phyloP scores from a whole-genome alignment of 2,113 vertebrate genomes.

The Nothoprocta perdicaria region DNA sequence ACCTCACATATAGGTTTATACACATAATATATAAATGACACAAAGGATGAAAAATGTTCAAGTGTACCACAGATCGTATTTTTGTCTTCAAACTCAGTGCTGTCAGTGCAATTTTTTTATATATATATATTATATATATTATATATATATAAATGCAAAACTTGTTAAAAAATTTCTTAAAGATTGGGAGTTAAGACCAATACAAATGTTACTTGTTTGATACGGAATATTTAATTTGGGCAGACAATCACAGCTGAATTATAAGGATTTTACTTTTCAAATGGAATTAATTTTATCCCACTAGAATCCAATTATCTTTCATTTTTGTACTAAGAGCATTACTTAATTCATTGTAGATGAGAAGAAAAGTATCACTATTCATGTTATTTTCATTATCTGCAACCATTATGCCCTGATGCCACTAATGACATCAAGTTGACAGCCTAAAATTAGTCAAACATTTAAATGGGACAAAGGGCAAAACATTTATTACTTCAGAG shows the following conservation, averaged over 20 bases:
- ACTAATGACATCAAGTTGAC: neutral
- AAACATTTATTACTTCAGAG: neutral
- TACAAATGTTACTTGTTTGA: neutral
- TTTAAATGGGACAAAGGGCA: neutral
- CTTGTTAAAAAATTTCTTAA: neutral
- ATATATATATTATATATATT: too few relatives aligned
- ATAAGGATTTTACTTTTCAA: neutral
- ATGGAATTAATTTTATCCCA: conserved; percentile 4
- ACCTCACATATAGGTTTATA: neutral
- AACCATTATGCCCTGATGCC: neutral
- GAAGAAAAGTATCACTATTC: neutral
- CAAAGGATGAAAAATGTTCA: neutral
- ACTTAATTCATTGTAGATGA: neutral
- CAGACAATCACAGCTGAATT: neutral
- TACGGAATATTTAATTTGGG: neutral
- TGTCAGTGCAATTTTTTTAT: too few relatives aligned
- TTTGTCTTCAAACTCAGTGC: too few relatives aligned
- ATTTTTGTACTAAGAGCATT: neutral
- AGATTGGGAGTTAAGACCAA: neutral
- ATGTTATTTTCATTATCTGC: neutral
- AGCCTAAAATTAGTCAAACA: neutral
- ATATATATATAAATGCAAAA: too few relatives aligned
- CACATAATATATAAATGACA: neutral
- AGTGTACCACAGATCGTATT: neutral
- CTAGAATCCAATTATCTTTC: neutral